Conservation (phyloP, 2,797 vertebrate species). For the Odontamblyopus lacepedii region DNA sequence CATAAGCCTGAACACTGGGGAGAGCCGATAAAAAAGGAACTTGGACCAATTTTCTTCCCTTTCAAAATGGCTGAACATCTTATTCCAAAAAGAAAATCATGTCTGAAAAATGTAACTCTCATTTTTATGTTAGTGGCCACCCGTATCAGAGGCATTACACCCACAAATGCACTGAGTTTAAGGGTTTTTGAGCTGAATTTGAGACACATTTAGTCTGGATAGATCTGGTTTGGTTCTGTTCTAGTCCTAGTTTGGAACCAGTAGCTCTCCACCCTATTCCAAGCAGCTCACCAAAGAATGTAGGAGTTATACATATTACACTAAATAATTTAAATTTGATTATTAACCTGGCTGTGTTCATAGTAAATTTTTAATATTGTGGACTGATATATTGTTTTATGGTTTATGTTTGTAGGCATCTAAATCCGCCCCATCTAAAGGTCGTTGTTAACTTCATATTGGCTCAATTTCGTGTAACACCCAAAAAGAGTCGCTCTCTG, state of each 20-base stretch:
- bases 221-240: neutral
- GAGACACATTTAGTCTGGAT: neutral
- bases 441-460: too few relatives aligned
- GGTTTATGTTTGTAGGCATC: too few relatives aligned
- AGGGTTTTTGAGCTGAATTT: neutral
- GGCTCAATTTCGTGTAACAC: too few relatives aligned
- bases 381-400: too few relatives aligned
- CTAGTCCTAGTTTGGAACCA: neutral
- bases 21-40: conserved; percentile 37
- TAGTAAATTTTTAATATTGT: too few relatives aligned
- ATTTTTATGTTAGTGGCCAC: neutral
- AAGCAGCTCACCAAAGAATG: too few relatives aligned
- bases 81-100: conserved; percentile 41
- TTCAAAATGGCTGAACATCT: conserved; percentile 46
- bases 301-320: too few relatives aligned
- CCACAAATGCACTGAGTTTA: conserved; percentile 1
- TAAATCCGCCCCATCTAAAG: too few relatives aligned
- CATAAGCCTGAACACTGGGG: conserved; percentile 29
- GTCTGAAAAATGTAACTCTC: conserved; percentile 8
- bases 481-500: too few relatives aligned
- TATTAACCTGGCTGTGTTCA: too few relatives aligned
- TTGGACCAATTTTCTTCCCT: conserved; percentile 40
- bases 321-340: too few relatives aligned
- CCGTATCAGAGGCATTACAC: neutral
- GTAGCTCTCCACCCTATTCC: too few relatives aligned